Evolutionary conservation across 2,888 invertebrate species (phyloP), one percentile per base, ranked within the genome.

Genomic region (Hemithea aestivaria): DNA sequence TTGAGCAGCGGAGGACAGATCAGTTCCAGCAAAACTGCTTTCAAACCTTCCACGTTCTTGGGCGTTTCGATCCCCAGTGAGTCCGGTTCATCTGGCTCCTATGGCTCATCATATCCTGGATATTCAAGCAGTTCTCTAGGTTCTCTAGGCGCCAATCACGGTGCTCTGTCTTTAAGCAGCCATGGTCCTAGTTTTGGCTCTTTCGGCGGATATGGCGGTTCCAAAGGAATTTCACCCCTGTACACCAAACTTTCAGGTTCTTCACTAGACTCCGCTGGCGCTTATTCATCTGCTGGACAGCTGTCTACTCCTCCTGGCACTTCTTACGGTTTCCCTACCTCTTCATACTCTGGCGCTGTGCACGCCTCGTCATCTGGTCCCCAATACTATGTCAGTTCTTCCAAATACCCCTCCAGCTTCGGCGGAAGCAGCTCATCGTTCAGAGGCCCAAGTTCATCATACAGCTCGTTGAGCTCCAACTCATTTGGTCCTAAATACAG

Each of bases 41-140:
- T 88, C 43, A 88, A 87, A 40, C 88, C 88, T 25, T 88, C 88
- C 7, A 72, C 80, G 29, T 88, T 68, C 57, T 54, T 88, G 48
- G 88, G 88, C 30, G 63, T 84, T 35, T 74, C 83, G 2, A 57
- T 74, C 10, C 74, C 73, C 53, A 60, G 70, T 54, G 83, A 83
- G 27, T 66, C 74, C 23, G 60, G 69, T 22, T 72, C 78, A 12
- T 70, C 73, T 35, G 46, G 73, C 6, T 67, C 79, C 16, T 55
- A 68, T 32, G 55, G 25, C 73, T 74, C 34, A 60, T 73, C 71
- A 20, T 66, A 73, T 23, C 59, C 67, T 20, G 64, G 73, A 16
- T 66, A 73, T 12, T 16, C 16, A 16, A 16, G 16, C 16, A 16
- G 16, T 16, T 16, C 16, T 16, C 5, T 16, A 16, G 16, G 16